Percentiles rank a stretch among this genome's conserved stretches.
These are phyloP conservation scores for Heliopora coerulea DNA, from an alignment of 92 coral and sea anemone species.

Conservation along the genomic window DNA sequence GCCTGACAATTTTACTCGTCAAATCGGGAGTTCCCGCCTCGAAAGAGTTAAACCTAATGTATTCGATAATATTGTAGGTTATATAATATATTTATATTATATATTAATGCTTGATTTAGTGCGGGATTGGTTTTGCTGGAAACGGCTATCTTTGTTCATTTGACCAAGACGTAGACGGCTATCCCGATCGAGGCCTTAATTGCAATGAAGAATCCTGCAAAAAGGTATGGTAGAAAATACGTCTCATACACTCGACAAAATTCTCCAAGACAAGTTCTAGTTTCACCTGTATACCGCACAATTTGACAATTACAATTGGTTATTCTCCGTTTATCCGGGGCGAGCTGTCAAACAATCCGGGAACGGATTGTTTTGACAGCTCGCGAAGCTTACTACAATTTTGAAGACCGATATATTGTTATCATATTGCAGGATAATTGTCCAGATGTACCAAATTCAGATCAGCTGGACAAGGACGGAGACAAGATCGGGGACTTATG, in stretches of 20 bases:
- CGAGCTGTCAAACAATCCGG: too few relatives aligned
- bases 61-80: not conserved
- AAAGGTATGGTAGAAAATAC: too few relatives aligned
- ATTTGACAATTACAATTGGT: too few relatives aligned
- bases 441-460: constrained; percentile 49
- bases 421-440: constrained; percentile 97
- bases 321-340: too few relatives aligned
- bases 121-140: constrained; percentile 73
- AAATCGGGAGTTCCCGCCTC: too few relatives aligned
- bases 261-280: too few relatives aligned
- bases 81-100: not conserved
- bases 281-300: too few relatives aligned
- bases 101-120: constrained; percentile 49
- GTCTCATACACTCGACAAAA: too few relatives aligned
- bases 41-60: not conserved
- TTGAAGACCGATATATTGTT: too few relatives aligned
- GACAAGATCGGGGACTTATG: constrained; percentile 87
- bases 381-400: too few relatives aligned
- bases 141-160: constrained; percentile 72
- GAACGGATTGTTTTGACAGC: too few relatives aligned
- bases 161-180: constrained; percentile 83
- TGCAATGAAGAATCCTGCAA: constrained; percentile 65
- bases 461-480: constrained; percentile 68
- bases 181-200: constrained; percentile 72
- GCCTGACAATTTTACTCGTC: too few relatives aligned